Base-by-base conservation (phyloP, 2,797 vertebrate species). In the Gorsachius magnificus region DNA sequence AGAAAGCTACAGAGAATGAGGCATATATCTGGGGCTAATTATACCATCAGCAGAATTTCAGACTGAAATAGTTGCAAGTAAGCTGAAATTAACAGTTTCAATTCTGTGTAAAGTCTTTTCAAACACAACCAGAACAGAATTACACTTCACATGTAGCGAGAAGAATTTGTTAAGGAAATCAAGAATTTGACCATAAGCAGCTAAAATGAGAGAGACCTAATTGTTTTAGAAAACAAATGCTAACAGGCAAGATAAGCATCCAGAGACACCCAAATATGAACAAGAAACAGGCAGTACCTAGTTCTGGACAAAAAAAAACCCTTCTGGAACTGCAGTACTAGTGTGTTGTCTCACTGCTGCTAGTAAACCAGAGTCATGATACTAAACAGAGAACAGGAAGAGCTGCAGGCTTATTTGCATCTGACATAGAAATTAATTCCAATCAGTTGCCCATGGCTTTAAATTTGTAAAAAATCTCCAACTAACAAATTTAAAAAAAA, bases 391-490 rank as follows among this genome's bases (percentile, higher is more conserved):
- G 9, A 70, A 38, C 1, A 5, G 20, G 41, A 77, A 60, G 4
- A 31, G 5, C 17, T 69, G 11, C 4, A 5, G 16, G 13, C 20
- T 69, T 41, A 50, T 51, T 63, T 75, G 45, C 5, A 54, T 84
- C 79, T 56, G 58, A 28, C 21, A 28, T 1, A 57, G 25, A 76
- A 72, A 83, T 72, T 10, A 22, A 58, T 58, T 64, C 68, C 6
- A 50, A 11, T 10, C 5, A 1, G 5, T 41, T 58, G 16, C 11
- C 28, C 0, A 0, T 36, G 28, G 57, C 24, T 45, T 79, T 16
- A 80, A 43, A 60, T 68, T 16, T 16, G 9, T 7, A 41, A 63
- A 74, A 64, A 74, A 45, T 31, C 10, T 56, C 43, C 21, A 48
- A 16, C 9, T 74, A 76, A 26, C 4, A 33, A 46, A 10, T 35